These are phyloP conservation scores for Tachysurus vachellii DNA, from an alignment of 2,113 vertebrate genomes.

Conservation along the genomic window DNA sequence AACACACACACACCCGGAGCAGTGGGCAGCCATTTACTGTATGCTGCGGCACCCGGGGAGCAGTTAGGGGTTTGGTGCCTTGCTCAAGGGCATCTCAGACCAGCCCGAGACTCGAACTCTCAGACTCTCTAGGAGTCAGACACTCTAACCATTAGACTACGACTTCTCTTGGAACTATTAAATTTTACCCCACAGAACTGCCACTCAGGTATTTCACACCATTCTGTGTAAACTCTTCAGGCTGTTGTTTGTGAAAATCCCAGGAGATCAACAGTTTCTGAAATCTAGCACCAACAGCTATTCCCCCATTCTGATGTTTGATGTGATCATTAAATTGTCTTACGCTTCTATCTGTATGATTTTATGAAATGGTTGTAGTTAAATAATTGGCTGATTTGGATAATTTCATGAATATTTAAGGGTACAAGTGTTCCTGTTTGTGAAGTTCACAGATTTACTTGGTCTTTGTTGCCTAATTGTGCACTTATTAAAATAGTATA, in stretches of 20 bases:
- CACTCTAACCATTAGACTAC: no score
- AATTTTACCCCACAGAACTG: neutral
- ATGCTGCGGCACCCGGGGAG: no score
- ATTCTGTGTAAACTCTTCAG: neutral
- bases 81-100: no score
- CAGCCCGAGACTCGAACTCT: no score
- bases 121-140: no score
- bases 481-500: neutral
- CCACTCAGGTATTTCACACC: neutral
- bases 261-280: neutral
- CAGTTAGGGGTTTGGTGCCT: no score
- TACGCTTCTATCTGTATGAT: neutral
- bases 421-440: neutral
- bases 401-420: neutral
- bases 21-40: no score
- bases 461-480: neutral
- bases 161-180: no score
- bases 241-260: neutral
- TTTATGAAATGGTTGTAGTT: neutral
- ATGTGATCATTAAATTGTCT: neutral
- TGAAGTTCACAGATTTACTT: neutral
- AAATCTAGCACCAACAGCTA: neutral
- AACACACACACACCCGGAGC: no score
- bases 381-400: neutral
- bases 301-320: neutral